These are phyloP conservation scores for Ectropis crepuscularia DNA, from an alignment of 2,888 invertebrate species.

Conservation along the genomic window DNA sequence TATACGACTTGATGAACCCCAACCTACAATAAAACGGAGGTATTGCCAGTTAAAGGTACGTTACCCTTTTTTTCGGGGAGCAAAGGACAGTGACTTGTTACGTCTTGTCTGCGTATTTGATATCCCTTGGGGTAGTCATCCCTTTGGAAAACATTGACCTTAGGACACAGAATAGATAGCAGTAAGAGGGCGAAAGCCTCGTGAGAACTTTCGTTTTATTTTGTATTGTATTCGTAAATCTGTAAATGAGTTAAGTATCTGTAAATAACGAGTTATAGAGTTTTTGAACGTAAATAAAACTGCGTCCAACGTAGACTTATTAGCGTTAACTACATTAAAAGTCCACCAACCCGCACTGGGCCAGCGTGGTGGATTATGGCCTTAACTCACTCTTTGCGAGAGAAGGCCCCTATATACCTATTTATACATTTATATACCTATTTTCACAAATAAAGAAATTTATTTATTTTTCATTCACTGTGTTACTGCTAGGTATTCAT, in stretches of 20 bases:
- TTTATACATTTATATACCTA: too few species aligned
- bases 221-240: neutral
- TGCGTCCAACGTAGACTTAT: too few species aligned
- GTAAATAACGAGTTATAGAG: too few species aligned
- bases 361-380: too few species aligned
- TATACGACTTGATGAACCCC: neutral
- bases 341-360: too few species aligned
- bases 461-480: too few species aligned
- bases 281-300: too few species aligned
- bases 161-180: neutral
- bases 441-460: too few species aligned
- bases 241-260: neutral
- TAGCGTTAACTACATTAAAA: too few species aligned
- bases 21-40: constrained; percentile 17
- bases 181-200: constrained; percentile 27
- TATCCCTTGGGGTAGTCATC: constrained; percentile 29
- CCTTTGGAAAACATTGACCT: constrained; percentile 33
- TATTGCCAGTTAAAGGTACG: constrained; percentile 25
- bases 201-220: constrained; percentile 1
- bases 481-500: too few species aligned
- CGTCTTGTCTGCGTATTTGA: constrained; percentile 23
- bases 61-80: constrained; percentile 34
- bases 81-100: constrained; percentile 36
- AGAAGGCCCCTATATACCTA: too few species aligned
- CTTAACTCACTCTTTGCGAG: too few species aligned